Evolutionary conservation across 2,797 vertebrate species (phyloP).

Genomic region (Trichosurus vulpecula): DNA sequence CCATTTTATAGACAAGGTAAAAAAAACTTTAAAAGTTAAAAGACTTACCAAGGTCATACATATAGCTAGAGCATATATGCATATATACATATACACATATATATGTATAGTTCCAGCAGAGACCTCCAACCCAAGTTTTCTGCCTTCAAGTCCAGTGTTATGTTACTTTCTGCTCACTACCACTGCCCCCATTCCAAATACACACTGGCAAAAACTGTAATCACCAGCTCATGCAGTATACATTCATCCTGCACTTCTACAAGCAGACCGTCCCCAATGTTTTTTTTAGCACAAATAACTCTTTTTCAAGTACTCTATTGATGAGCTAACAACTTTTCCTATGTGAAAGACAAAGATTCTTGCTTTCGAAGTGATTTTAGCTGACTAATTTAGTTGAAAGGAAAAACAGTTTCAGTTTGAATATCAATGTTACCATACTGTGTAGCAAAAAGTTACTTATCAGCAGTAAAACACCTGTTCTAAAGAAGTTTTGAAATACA

Average conservation of each 20-base stretch:
- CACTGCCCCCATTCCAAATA: neutral
- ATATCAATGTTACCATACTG: constrained; percentile 59
- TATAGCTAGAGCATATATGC: neutral
- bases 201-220: neutral
- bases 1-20: neutral
- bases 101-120: neutral
- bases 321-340: constrained; percentile 48
- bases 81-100: too few relatives aligned
- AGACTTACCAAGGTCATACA: neutral
- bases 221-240: neutral
- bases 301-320: constrained; percentile 48
- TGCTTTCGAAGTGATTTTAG: constrained; percentile 56
- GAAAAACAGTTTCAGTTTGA: constrained; percentile 63
- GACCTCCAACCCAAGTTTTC: neutral
- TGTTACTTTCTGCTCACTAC: neutral
- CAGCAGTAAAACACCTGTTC: constrained; percentile 69
- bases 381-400: constrained; percentile 54
- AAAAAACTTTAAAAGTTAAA: neutral
- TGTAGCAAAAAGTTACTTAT: constrained; percentile 66
- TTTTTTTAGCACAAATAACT: neutral
- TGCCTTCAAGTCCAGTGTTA: neutral
- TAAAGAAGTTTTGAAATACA: constrained; percentile 44
- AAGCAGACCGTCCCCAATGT: neutral
- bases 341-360: constrained; percentile 50
- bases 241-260: neutral